Evolutionary conservation across 2,113 vertebrate genomes (phyloP), one percentile per base, ranked within the genome.

Genomic region (human (Homo sapiens)): DNA sequence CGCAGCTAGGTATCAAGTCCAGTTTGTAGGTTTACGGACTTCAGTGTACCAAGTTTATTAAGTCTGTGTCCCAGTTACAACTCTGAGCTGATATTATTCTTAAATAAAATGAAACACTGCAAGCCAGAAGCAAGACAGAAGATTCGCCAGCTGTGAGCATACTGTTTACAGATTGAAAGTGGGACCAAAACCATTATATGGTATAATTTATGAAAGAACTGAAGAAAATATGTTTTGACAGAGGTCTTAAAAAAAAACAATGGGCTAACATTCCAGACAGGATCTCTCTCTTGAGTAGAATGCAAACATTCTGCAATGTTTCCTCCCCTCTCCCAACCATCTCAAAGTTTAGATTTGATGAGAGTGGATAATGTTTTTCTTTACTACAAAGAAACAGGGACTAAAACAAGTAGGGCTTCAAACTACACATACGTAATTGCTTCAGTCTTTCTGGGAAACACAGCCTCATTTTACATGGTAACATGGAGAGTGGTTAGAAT

Each of bases 91-190:
- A 96, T 90, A 85, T n/a, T 98, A 92, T 97, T 97, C 96, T 98
- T 98, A 97, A 98, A 97, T 94, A 97, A 98, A 98, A 94, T 17
- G 10, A 97, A 97, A 82, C 61, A 64, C 61, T 82, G 66, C 38
- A 66, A 80, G 57, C 91, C 94, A 96, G 95, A 95, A 97, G 88
- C 73, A 90, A 96, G 91, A 70, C 35, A 64, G 9, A 52, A 86
- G 95, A 81, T 96, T 72, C 48, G 16, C 92, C 97, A 95, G 96
- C 90, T 95, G 93, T 96, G 94, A 90, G n/a, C 95, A 91, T 13
- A 75, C 2, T 89, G 80, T 72, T 97, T 95, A 52, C 35, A 89
- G 92, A 52, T 9, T 50, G 68, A 95, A 79, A 55, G 88, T 48
- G 79, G 80, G 81, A 93, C 96, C 93, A 64, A 94, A 96, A 93